Evolutionary conservation across 2,113 vertebrate species (phyloP).

Genomic region (Rhizomys pruinosus): DNA sequence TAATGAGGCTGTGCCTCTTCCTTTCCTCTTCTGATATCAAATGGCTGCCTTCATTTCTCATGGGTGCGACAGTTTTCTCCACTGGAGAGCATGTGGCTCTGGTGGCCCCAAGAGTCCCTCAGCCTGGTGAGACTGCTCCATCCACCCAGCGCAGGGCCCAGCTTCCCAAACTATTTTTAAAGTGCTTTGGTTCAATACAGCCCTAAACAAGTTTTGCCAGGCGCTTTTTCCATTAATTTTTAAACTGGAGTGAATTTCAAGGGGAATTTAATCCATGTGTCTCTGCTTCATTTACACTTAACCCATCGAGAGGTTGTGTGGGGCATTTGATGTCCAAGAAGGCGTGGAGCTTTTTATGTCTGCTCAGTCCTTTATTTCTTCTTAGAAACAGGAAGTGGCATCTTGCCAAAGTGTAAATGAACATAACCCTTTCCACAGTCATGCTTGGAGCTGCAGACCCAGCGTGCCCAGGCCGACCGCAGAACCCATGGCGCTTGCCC

Average conservation of each 20-base stretch:
- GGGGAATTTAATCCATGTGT: constrained; percentile 68
- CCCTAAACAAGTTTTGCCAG: constrained; percentile 59
- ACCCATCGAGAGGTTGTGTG: background rate
- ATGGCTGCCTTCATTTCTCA: background rate
- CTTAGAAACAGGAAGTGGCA: constrained; percentile 47
- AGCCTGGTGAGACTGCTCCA: background rate
- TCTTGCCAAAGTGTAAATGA: background rate
- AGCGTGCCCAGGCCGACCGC: background rate
- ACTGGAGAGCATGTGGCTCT: background rate
- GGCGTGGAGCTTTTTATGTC: background rate
- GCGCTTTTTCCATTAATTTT: constrained; percentile 77
- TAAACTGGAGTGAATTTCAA: constrained; percentile 66
- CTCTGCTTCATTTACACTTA: constrained; percentile 51
- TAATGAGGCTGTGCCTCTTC: background rate
- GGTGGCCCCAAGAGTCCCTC: background rate
- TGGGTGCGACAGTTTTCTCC: background rate
- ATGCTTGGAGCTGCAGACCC: background rate
- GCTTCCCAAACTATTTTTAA: constrained; percentile 59
- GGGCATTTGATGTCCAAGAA: constrained; percentile 21
- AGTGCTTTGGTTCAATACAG: constrained; percentile 65
- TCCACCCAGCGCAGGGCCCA: background rate
- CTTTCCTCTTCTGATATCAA: background rate
- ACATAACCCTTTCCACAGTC: background rate
- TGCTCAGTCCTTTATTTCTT: background rate
- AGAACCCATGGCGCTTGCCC: background rate